Conservation (phyloP, 2,797 vertebrate species). For the Chaunax sp. region DNA sequence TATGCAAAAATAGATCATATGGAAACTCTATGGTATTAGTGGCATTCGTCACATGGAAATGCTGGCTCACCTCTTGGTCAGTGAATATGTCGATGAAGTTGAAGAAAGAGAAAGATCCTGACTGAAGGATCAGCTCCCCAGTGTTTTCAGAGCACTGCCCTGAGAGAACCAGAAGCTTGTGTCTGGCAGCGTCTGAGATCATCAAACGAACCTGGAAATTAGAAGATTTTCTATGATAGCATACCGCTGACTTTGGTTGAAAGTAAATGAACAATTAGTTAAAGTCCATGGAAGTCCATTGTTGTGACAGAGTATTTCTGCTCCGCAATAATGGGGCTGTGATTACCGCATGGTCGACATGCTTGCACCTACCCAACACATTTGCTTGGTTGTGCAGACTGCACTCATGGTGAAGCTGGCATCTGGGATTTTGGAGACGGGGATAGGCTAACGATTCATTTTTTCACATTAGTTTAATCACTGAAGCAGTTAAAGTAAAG, state of each 20-base stretch:
- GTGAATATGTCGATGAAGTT: slow-evolving; percentile 99
- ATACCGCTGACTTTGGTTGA: neutral
- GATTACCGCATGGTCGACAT: no score
- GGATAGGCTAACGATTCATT: no score
- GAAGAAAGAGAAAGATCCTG: slow-evolving; percentile 96
- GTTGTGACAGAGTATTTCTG: no score
- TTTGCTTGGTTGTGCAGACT: no score
- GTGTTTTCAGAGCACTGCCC: slow-evolving; percentile 96
- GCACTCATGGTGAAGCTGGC: no score
- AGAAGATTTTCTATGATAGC: slow-evolving; percentile 1
- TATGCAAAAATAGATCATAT: no score
- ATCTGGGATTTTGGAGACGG: no score
- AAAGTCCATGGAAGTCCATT: neutral
- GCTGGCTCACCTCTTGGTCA: slow-evolving; percentile 91
- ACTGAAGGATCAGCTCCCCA: slow-evolving; percentile 96
- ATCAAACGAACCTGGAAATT: slow-evolving; percentile 90
- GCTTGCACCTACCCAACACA: no score
- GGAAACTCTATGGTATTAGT: neutral
- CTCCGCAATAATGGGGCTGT: no score
- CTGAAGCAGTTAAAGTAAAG: no score
- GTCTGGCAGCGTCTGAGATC: slow-evolving; percentile 94
- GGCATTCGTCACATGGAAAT: neutral
- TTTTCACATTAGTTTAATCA: no score
- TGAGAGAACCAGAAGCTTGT: slow-evolving; percentile 94
- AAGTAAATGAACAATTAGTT: neutral